Conservation (phyloP, 2,113 vertebrate genomes). For the Heterotis niloticus region DNA sequence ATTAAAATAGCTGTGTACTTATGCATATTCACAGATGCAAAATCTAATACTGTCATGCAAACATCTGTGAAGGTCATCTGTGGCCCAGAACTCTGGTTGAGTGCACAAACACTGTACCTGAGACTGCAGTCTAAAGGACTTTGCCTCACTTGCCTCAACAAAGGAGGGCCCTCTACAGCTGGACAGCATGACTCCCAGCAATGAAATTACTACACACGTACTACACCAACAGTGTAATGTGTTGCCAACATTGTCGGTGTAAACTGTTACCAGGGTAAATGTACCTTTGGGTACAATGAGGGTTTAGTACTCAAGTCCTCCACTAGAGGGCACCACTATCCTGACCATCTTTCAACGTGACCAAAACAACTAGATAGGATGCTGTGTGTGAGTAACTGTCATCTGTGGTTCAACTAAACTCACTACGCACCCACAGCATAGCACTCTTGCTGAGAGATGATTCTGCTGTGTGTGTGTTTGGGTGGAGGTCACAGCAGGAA, state of each 20-base stretch:
- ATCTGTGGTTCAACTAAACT: neutral
- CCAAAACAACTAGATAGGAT: neutral
- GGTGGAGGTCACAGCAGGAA: neutral
- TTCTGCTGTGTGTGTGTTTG: neutral
- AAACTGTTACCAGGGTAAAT: neutral
- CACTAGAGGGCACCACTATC: constrained; percentile 61
- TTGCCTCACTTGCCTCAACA: no score
- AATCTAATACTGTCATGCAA: neutral
- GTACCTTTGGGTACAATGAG: neutral
- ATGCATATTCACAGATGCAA: neutral
- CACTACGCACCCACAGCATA: neutral
- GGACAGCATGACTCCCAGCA: no score
- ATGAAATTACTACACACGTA: no score
- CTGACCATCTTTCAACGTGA: constrained; percentile 34
- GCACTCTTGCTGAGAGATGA: neutral
- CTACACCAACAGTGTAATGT: no score
- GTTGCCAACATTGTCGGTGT: no score
- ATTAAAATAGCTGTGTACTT: no score
- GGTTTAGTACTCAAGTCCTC: constrained; percentile 10
- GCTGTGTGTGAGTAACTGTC: neutral
- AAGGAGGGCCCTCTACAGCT: no score
- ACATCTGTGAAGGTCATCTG: neutral
- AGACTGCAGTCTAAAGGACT: neutral
- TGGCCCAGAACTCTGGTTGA: neutral
- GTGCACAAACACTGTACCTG: neutral